Conservation (phyloP, 2,888 invertebrate genomes). For the Aphidius colemani region DNA sequence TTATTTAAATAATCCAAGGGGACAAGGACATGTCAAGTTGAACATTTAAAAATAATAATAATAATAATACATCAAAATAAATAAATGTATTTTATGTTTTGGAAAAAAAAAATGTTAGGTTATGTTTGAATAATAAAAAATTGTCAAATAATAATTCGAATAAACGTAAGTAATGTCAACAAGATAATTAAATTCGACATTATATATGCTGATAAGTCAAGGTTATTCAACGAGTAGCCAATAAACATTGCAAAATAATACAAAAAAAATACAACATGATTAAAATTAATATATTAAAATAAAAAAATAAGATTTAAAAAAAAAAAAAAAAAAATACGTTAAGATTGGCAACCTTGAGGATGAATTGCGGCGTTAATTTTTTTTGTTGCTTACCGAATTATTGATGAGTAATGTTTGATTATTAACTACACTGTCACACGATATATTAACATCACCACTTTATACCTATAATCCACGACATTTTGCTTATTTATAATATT, state of each 20-base stretch:
- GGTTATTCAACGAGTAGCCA: conserved; percentile 42
- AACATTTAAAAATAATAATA: too few relatives aligned
- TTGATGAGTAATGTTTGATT: conserved; percentile 24
- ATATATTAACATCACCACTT: conserved; percentile 26
- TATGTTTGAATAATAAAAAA: conserved; percentile 3
- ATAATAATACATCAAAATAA: too few relatives aligned
- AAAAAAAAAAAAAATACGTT: conserved; percentile 24
- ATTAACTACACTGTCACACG: conserved; percentile 27
- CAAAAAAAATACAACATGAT: conserved; percentile 6
- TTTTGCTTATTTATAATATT: conserved; percentile 31
- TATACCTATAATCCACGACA: conserved; percentile 33
- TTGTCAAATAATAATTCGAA: too few relatives aligned
- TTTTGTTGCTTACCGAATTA: too few relatives aligned
- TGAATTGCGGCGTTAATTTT: conserved; percentile 20
- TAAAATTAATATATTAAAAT: neutral
- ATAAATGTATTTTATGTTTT: too few relatives aligned
- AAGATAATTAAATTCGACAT: conserved; percentile 10
- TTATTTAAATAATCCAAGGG: too few relatives aligned
- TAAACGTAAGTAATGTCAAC: too few relatives aligned
- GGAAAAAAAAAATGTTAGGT: conserved; percentile 19
- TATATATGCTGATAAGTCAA: conserved; percentile 46
- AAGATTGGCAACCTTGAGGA: conserved; percentile 36
- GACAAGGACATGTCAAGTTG: too few relatives aligned
- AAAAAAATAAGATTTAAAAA: conserved; percentile 13
- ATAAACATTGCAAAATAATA: conserved; percentile 21